phyloP scores from a whole-genome alignment of 2,797 vertebrate genomes.

The Sus cebifrons region DNA sequence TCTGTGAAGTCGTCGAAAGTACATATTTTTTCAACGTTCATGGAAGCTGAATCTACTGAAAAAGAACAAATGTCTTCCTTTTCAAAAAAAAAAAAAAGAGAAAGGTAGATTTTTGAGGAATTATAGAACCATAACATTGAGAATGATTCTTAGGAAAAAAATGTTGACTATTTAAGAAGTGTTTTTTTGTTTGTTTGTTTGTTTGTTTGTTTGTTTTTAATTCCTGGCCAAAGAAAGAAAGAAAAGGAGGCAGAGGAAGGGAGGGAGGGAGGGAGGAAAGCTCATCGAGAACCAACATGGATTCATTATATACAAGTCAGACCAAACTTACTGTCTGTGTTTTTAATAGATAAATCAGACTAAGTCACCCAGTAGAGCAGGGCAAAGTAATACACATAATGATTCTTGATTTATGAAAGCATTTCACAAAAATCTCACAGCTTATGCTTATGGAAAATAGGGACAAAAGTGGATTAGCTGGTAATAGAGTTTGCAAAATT shows the following conservation, averaged over 20 bases:
- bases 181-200: not conserved
- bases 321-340: constrained; percentile 28
- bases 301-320: constrained; percentile 36
- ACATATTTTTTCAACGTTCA: constrained; percentile 52
- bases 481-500: constrained; percentile 6
- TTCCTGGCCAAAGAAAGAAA: constrained; percentile 6
- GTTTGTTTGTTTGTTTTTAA: not conserved
- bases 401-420: constrained; percentile 71
- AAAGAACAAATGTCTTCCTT: constrained; percentile 68
- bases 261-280: not conserved
- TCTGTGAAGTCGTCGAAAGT: constrained; percentile 68
- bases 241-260: not conserved
- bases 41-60: constrained; percentile 66
- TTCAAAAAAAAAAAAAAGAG: constrained; percentile 60
- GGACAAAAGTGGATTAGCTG: not conserved
- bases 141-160: constrained; percentile 62
- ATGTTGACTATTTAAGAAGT: constrained; percentile 33
- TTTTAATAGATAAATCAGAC: constrained; percentile 71
- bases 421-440: constrained; percentile 63
- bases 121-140: constrained; percentile 55
- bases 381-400: constrained; percentile 47
- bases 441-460: constrained; percentile 60
- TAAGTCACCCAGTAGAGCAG: not conserved
- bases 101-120: constrained; percentile 70
- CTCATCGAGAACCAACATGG: not conserved